These are phyloP conservation scores for Chionis minor DNA, from an alignment of 2,113 vertebrate genomes.

Conservation along the genomic window DNA sequence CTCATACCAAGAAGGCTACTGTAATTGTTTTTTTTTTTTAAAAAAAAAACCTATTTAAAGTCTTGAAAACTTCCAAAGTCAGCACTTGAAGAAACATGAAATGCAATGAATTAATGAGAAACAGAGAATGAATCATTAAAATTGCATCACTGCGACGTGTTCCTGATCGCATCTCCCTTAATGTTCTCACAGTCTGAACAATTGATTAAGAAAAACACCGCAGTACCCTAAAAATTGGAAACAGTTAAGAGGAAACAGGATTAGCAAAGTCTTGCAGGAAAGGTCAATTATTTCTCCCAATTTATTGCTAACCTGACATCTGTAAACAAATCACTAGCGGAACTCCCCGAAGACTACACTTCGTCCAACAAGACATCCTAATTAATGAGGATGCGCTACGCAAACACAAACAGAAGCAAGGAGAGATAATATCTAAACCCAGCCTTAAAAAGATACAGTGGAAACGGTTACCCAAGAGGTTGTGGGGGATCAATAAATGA, in stretches of 20 bases:
- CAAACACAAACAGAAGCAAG: not conserved
- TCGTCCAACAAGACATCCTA: slow-evolving; percentile 43
- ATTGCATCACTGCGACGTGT: not conserved
- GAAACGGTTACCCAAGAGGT: not conserved
- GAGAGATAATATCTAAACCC: not conserved
- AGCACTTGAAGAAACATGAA: slow-evolving; percentile 22
- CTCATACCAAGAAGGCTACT: not conserved
- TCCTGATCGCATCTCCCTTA: not conserved
- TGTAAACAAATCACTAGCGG: slow-evolving; percentile 62
- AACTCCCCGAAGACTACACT: not conserved
- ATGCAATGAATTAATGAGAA: slow-evolving; percentile 39
- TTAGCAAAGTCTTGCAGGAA: slow-evolving; percentile 54
- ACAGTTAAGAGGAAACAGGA: slow-evolving; percentile 38
- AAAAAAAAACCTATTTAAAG: not conserved
- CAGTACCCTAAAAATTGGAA: slow-evolving; percentile 33
- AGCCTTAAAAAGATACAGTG: not conserved
- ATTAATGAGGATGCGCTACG: slow-evolving; percentile 24
- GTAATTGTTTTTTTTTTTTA: not conserved
- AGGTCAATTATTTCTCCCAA: slow-evolving; percentile 62
- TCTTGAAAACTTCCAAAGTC: slow-evolving; percentile 19
- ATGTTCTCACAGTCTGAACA: slow-evolving; percentile 48
- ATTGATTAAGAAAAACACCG: slow-evolving; percentile 39
- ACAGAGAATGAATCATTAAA: slow-evolving; percentile 40
- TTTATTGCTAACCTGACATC: slow-evolving; percentile 60
- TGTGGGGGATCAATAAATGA: not conserved